phyloP scores from a whole-genome alignment of 2,888 invertebrate genomes.

The Machimus rusticus region DNA sequence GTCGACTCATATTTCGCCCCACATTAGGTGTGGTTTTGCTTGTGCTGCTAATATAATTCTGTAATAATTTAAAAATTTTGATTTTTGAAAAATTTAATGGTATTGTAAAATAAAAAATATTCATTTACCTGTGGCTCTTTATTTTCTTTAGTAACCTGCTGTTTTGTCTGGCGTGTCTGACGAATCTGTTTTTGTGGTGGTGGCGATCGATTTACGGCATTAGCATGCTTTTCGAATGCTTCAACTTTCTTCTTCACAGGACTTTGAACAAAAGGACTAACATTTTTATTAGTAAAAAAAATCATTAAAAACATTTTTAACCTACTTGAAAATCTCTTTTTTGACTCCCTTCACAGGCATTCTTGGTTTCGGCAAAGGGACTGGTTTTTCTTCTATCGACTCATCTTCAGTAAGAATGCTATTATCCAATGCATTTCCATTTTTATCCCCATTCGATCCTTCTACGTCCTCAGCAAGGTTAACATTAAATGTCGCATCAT shows the following conservation, averaged over 20 bases:
- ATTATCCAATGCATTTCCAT: constrained; percentile 43
- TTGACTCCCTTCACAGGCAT: constrained; percentile 55
- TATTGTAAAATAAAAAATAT: neutral
- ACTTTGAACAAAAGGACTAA: constrained; percentile 68
- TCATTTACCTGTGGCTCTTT: constrained; percentile 48
- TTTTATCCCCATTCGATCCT: neutral
- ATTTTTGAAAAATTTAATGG: no score
- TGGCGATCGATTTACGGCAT: constrained; percentile 49
- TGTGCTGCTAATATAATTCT: neutral
- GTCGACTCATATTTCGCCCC: constrained; percentile 54
- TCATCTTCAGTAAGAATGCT: constrained; percentile 61
- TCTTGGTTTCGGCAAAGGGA: constrained; percentile 42
- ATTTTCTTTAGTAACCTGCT: constrained; percentile 54
- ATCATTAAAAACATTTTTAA: neutral
- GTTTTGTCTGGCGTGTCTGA: constrained; percentile 47
- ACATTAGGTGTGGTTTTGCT: constrained; percentile 54
- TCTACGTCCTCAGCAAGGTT: neutral
- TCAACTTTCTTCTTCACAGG: constrained; percentile 70
- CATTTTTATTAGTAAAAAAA: constrained; percentile 48
- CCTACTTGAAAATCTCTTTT: constrained; percentile 60
- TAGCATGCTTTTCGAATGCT: constrained; percentile 66
- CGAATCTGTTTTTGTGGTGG: constrained; percentile 46
- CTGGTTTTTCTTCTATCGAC: constrained; percentile 49
- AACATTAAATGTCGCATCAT: constrained; percentile 53
- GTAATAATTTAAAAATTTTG: neutral